phyloP scores from a whole-genome alignment of 1,140 invertebrate genomes.

The Lepeophtheirus salmonis region DNA sequence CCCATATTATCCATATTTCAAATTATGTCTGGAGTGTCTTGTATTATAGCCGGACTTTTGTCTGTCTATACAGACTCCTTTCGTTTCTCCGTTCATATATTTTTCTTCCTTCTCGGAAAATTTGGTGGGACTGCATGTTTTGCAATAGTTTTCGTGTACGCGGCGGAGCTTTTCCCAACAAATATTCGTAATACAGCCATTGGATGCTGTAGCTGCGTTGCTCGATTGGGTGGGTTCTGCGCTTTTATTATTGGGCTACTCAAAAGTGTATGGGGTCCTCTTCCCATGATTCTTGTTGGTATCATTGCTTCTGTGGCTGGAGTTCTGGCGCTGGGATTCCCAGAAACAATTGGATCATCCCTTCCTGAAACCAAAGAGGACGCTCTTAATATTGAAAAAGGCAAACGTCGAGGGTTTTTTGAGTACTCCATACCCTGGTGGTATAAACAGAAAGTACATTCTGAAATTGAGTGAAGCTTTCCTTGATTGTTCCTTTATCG shows the following conservation, averaged over 20 bases:
- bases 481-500: too few species aligned
- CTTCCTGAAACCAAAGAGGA: constrained; percentile 39
- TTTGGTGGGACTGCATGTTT: constrained; percentile 29
- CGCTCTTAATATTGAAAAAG: constrained; percentile 22
- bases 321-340: constrained; percentile 31
- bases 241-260: constrained; percentile 25
- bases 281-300: constrained; percentile 33
- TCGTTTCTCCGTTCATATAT: not conserved
- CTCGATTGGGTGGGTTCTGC: constrained; percentile 27
- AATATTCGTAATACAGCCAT: constrained; percentile 29
- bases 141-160: constrained; percentile 29
- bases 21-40: constrained; percentile 4
- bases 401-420: too few species aligned
- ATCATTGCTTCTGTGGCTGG: constrained; percentile 34
- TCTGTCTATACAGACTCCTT: not conserved
- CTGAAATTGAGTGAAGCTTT: too few species aligned
- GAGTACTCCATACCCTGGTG: too few species aligned
- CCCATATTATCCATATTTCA: constrained; percentile 5
- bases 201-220: constrained; percentile 27
- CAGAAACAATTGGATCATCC: constrained; percentile 36
- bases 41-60: constrained; percentile 12
- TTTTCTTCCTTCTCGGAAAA: constrained; percentile 28
- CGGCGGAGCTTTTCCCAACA: constrained; percentile 31
- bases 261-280: not conserved
- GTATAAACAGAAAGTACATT: too few species aligned